Conservation (phyloP, 2,113 vertebrate genomes). For the Bufo gargarizans region DNA sequence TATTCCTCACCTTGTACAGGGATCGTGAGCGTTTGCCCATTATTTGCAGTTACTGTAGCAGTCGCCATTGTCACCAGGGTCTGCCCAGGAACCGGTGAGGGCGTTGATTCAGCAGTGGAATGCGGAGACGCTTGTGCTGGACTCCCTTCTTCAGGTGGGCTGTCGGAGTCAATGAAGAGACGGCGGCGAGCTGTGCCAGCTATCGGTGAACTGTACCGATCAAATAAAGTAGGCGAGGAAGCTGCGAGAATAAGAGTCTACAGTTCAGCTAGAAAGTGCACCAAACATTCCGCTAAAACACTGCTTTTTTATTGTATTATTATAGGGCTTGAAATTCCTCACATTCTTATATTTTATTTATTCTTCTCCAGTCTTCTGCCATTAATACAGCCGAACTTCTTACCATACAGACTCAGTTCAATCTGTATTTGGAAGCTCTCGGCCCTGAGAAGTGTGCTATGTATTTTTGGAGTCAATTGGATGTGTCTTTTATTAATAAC, state of each 20-base stretch:
- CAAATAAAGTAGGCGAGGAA: slow-evolving; percentile 73
- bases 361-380: no score
- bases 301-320: no score
- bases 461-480: no score
- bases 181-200: slow-evolving; percentile 72
- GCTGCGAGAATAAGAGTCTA: slow-evolving; percentile 62
- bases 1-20: slow-evolving; percentile 78
- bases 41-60: slow-evolving; percentile 82
- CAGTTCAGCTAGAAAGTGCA: background rate
- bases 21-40: slow-evolving; percentile 83
- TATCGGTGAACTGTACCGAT: slow-evolving; percentile 84
- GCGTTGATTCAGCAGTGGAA: slow-evolving; percentile 69
- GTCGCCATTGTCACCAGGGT: slow-evolving; percentile 89
- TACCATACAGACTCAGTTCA: no score
- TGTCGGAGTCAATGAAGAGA: slow-evolving; percentile 73
- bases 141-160: slow-evolving; percentile 61
- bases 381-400: no score
- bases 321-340: no score
- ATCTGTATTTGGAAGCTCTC: no score
- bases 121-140: slow-evolving; percentile 65
- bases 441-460: no score
- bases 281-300: no score
- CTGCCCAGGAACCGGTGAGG: slow-evolving; percentile 81
- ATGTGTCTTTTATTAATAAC: no score
- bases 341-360: no score